phyloP scores from a whole-genome alignment of 2,797 vertebrate species.

The Sebastes steindachneri region DNA sequence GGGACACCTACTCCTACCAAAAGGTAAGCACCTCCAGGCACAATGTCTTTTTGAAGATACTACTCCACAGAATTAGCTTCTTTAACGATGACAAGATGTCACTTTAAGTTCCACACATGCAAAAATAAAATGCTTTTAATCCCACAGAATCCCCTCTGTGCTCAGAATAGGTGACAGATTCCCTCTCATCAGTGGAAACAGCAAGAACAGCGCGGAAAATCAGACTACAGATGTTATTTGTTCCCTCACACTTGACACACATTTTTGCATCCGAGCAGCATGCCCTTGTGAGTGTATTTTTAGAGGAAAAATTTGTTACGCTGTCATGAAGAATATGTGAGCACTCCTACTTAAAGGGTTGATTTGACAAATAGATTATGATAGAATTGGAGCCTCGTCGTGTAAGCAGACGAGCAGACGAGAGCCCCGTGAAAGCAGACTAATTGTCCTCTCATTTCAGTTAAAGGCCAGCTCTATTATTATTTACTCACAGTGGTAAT shows the following conservation, averaged over 20 bases:
- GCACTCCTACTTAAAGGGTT: conserved; percentile 49
- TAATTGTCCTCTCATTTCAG: conserved; percentile 53
- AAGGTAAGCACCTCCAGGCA: conserved; percentile 83
- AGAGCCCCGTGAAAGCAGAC: conserved; percentile 24
- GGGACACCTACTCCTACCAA: conserved; percentile 92
- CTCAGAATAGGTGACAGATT: conserved; percentile 20
- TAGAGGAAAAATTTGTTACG: conserved; percentile 57
- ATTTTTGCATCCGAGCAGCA: conserved; percentile 24
- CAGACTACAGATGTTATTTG: conserved; percentile 51
- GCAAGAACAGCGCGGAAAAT: conserved; percentile 1
- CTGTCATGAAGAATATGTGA: conserved; percentile 53
- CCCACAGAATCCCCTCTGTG: neutral
- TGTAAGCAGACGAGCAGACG: conserved; percentile 46
- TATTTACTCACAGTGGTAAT: conserved; percentile 57
- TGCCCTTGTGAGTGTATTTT: conserved; percentile 61
- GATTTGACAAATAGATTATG: conserved; percentile 71
- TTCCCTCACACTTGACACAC: conserved; percentile 51
- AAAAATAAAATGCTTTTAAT: conserved; percentile 1
- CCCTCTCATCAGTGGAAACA: conserved; percentile 16
- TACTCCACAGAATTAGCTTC: conserved; percentile 4
- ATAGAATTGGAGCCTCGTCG: conserved; percentile 55
- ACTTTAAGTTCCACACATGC: neutral
- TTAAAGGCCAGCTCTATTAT: conserved; percentile 53
- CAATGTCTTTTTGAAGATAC: neutral
- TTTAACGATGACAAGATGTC: conserved; percentile 2